These are phyloP conservation scores for Chelon labrosus DNA, from an alignment of 2,797 vertebrate genomes.

Conservation along the genomic window DNA sequence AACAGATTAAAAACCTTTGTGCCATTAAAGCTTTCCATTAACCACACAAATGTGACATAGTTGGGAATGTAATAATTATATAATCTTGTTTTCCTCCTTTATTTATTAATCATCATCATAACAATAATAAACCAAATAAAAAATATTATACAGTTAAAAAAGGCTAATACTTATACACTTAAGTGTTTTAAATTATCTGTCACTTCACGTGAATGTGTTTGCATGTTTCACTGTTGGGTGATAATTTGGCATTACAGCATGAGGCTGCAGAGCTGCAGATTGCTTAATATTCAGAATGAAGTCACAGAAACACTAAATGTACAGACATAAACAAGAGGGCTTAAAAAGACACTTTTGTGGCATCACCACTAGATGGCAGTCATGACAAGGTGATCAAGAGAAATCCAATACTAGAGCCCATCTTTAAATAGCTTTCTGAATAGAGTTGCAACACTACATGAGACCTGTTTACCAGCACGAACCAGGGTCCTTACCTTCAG, in stretches of 20 bases:
- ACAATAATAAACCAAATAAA: too few species aligned
- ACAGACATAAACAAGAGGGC: neutral
- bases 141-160: too few species aligned
- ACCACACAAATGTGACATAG: too few species aligned
- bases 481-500: conserved; percentile 89
- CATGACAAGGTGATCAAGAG: conserved; percentile 13
- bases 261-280: neutral
- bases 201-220: too few species aligned
- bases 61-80: too few species aligned
- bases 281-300: neutral
- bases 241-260: neutral
- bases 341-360: neutral
- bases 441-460: conserved; percentile 17
- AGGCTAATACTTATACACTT: too few species aligned
- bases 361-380: conserved; percentile 67
- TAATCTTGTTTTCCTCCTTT: too few species aligned
- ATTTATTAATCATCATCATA: too few species aligned
- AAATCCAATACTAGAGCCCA: conserved; percentile 54
- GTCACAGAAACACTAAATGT: neutral
- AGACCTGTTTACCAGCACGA: conserved; percentile 35
- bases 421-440: conserved; percentile 63
- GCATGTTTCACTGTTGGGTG: too few species aligned
- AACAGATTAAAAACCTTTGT: neutral
- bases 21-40: neutral
- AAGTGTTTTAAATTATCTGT: too few species aligned